Evolutionary conservation across 2,888 invertebrate genomes (phyloP).

Genomic region (Apodemia duryi): DNA sequence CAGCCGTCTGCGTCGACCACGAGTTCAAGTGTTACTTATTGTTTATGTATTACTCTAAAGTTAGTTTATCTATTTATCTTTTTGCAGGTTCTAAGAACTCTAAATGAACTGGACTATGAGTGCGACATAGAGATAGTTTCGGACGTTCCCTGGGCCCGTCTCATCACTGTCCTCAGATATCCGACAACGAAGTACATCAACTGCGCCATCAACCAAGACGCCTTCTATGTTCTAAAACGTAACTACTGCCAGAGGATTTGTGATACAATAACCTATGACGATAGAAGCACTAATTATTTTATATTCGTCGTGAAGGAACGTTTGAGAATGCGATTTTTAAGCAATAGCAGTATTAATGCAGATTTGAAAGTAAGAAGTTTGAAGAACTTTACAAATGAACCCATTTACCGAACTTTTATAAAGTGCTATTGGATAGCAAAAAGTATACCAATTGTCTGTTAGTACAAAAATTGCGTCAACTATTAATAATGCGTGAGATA

Average conservation of each 20-base stretch:
- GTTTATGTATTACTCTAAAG: too few species aligned
- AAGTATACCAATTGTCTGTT: too few species aligned
- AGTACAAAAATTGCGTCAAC: too few species aligned
- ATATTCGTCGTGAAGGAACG: constrained; percentile 43
- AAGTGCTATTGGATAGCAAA: too few species aligned
- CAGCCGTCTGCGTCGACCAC: too few species aligned
- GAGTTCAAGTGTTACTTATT: too few species aligned
- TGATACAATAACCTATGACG: constrained; percentile 37
- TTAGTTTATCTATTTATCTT: too few species aligned
- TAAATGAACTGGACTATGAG: constrained; percentile 52
- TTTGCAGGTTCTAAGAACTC: constrained; percentile 53
- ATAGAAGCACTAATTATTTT: constrained; percentile 41
- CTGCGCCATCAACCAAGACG: constrained; percentile 37
- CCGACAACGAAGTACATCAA: too few species aligned
- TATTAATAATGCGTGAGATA: too few species aligned
- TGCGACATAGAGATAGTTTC: constrained; percentile 56
- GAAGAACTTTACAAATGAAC: too few species aligned
- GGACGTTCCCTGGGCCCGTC: constrained; percentile 31
- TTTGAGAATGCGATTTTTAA: constrained; percentile 52
- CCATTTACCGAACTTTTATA: too few species aligned
- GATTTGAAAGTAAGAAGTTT: constrained; percentile 54
- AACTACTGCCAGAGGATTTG: constrained; percentile 49
- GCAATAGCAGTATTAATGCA: constrained; percentile 63
- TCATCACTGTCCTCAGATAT: constrained; percentile 54
- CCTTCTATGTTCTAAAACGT: constrained; percentile 50